Base-by-base conservation (phyloP, 1,140 invertebrate genomes). In the Pogonus chalceus region DNA sequence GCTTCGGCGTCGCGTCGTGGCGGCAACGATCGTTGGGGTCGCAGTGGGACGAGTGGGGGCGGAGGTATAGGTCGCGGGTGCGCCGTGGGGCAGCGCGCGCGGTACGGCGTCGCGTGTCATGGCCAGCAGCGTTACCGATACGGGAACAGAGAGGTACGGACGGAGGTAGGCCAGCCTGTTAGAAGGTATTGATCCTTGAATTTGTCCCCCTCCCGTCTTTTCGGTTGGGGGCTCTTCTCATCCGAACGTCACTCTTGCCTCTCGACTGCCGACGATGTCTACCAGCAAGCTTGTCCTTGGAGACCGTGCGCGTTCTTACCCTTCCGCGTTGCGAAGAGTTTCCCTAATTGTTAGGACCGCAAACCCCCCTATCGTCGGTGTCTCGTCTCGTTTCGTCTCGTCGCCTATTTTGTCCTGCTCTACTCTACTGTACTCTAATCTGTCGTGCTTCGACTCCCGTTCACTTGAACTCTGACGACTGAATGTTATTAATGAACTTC, bases 401-500 rank as follows among this genome's bases (percentile, higher is more conserved):
- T 31, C 26, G 14, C 26, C n/a, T 31, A 4, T 31, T 7, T 31
- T 31, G 26, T 7, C 26, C 4, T 31, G 26, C 26, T 14, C 26
- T 31, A 14, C 26, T 14, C 26, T 31, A 31, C 26, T 31, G 37
- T 9, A 10, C 23, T 16, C 47, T 16, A 22, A 22, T 10, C 14
- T 14, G 2, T 2, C n/a, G 2, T 16, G 2, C 2, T 31, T n/a
- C n/a, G 14, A 9, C 20, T 20, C 26, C 35, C 51, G 14, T 14
- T 31, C 35, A n/a, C 51, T 53, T 37, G 7, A 21, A 39, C 21
- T 20, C 37, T 23, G 23, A 24, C 48, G 24, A 35, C 49, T 49
- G 26, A 46, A 54, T 54, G 47, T 49, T 26, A 54, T 54, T 54
- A 49, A 35, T 49, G 23, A 49, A 20, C 31, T 43, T 20, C 51